Percentiles rank a stretch among this genome's conserved stretches.
Conservation (phyloP, 1,140 invertebrate species). For the Drosophila ercepeae region DNA sequence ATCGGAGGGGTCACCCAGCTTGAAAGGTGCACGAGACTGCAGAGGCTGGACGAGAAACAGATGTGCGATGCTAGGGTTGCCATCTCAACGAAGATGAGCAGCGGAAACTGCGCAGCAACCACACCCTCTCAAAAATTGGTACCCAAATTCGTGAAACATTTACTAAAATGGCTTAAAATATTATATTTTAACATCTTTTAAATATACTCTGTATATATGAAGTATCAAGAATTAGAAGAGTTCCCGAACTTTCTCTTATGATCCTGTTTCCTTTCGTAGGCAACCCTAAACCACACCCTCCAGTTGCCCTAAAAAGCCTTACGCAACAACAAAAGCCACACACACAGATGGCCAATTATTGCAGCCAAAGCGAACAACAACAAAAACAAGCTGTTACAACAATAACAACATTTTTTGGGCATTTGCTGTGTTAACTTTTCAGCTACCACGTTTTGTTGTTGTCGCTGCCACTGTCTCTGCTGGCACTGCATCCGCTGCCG, state of each 20-base stretch:
- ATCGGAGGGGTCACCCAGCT: slow-evolving; percentile 14
- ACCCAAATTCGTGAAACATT: neutral
- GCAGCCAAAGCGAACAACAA: slow-evolving; percentile 29
- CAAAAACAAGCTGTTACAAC: slow-evolving; percentile 8
- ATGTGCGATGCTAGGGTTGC: slow-evolving; percentile 27
- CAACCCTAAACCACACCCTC: slow-evolving; percentile 74
- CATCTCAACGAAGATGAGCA: slow-evolving; percentile 12
- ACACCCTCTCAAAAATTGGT: slow-evolving; percentile 47
- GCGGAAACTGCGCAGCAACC: slow-evolving; percentile 33
- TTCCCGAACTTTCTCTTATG: neutral
- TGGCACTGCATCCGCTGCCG: neutral
- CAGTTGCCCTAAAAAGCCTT: slow-evolving; percentile 78
- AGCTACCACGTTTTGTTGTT: slow-evolving; percentile 21
- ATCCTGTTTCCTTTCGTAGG: neutral
- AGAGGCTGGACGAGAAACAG: slow-evolving; percentile 33
- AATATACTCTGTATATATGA: neutral
- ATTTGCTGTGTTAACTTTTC: slow-evolving; percentile 31
- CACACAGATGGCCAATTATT: slow-evolving; percentile 58
- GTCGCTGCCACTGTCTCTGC: slow-evolving; percentile 1
- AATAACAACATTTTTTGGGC: slow-evolving; percentile 28
- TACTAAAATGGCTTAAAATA: neutral
- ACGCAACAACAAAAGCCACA: slow-evolving; percentile 68
- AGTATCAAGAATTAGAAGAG: neutral
- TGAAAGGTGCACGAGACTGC: slow-evolving; percentile 39
- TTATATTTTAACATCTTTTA: neutral